Base-by-base conservation (phyloP, 2,797 vertebrate species). In the Gambelia wislizenii region DNA sequence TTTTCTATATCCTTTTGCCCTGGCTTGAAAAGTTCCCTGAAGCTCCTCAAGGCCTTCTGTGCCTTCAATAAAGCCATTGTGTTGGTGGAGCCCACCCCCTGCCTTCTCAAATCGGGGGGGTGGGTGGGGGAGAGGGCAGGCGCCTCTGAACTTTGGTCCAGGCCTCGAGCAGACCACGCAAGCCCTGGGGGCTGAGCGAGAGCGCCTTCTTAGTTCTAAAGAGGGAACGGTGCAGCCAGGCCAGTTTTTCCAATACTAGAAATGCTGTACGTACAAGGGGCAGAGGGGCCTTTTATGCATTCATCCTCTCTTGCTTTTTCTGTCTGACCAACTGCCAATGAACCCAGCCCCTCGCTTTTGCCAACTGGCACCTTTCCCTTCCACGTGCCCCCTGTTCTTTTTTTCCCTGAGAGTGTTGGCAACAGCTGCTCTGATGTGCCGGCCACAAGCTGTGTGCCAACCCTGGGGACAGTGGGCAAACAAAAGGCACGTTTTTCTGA, bases 51-150 rank as follows among this genome's bases (percentile, higher is more conserved):
- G 82, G 47, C 83, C 42, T 70, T 67, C 56, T 42, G 56, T 0
- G 54, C 54, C 89, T 27, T 89, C 78, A 89, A 89, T 89, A 27
- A 86, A 69, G 70, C 47, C 84, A 89, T 89, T 89, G 84, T 89
- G 78, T 67, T 33, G 44, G 20, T 16, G 56, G 54, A 3, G 52
- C 25, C n/a, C 67, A 52, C 77, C 83, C 70, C 70, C 33, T 49
- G 59, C 70, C 69, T 82, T 67, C 78, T 76, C 30, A 56, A 75
- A 61, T 4, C 30, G 47, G 42, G 74, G 20, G 20, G 49, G 42
- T 9, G 20, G 49, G 42, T 9, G 8, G 75, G 13, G 47, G 33
- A 20, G 33, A 2, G n/a, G 64, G 36, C 36, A 25, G 79, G 33
- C 2, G 30, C 70, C 20, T 54, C 78, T 82, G 56, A 81, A 61